Conservation (phyloP, 2,888 invertebrate species). For the Hirtodrosophila histrioides region DNA sequence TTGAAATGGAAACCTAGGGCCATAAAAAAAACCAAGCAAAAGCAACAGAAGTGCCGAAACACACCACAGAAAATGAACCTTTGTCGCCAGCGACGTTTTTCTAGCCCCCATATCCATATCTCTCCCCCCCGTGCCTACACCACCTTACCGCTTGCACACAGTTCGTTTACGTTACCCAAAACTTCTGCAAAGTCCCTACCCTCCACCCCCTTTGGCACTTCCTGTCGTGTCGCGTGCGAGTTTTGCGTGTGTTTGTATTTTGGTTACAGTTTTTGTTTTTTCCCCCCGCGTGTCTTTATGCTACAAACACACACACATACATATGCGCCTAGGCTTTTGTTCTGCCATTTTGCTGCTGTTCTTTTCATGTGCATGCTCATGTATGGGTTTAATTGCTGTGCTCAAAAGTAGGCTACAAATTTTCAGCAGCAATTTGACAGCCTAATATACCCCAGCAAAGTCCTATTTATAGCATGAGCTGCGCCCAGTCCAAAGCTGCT, state of each 20-base stretch:
- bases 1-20: conserved; percentile 42
- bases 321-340: conserved; percentile 34
- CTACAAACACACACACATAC: conserved; percentile 10
- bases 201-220: conserved; percentile 16
- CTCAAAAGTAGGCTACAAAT: conserved; percentile 54
- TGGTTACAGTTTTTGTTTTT: conserved; percentile 44
- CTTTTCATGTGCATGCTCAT: conserved; percentile 43
- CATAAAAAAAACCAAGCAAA: conserved; percentile 14
- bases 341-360: conserved; percentile 48
- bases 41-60: conserved; percentile 19
- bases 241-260: conserved; percentile 54
- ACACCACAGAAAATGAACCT: conserved; percentile 29
- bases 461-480: conserved; percentile 38
- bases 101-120: conserved; percentile 1
- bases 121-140: neutral
- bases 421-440: conserved; percentile 47
- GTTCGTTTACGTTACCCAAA: neutral
- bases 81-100: conserved; percentile 22
- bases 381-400: conserved; percentile 51
- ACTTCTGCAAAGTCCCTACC: conserved; percentile 10
- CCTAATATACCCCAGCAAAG: conserved; percentile 26
- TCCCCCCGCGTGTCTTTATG: conserved; percentile 3
- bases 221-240: conserved; percentile 58
- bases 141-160: neutral
- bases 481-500: conserved; percentile 15